A percentile compares a stretch with the other conserved stretches of the same genome.
phyloP scores from a whole-genome alignment of 1,140 invertebrate genomes.

The Rhopalosiphum padi region DNA sequence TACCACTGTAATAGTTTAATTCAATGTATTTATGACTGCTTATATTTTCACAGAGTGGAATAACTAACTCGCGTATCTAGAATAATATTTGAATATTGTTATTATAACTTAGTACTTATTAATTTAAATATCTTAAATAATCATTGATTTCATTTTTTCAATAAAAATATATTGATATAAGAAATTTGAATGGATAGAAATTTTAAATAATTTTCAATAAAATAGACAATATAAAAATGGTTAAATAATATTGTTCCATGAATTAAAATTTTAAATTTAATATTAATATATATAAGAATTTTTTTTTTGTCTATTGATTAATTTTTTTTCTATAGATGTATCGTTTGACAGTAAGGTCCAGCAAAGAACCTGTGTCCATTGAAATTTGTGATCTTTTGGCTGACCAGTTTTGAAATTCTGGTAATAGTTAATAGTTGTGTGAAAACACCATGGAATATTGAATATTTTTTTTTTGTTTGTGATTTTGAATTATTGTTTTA shows the following conservation, averaged over 20 bases:
- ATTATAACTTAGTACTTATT: background rate
- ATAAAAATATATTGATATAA: no score
- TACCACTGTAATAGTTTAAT: background rate
- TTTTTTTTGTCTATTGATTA: background rate
- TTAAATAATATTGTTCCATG: background rate
- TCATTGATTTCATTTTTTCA: background rate
- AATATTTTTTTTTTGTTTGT: conserved; percentile 30
- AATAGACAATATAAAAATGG: background rate
- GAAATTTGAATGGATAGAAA: no score
- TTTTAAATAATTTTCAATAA: background rate
- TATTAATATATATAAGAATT: background rate
- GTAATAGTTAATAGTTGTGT: conserved; percentile 22
- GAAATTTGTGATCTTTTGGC: conserved; percentile 87
- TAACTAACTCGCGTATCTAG: background rate
- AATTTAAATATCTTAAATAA: background rate
- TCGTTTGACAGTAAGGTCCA: conserved; percentile 93
- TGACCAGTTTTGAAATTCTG: conserved; percentile 77
- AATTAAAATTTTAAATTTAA: background rate
- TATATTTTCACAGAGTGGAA: background rate
- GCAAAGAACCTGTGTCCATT: conserved; percentile 92
- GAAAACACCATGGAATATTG: background rate
- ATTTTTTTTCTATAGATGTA: conserved; percentile 82
- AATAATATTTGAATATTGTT: background rate
- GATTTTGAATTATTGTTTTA: conserved; percentile 51
- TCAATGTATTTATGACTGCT: background rate